Percentiles rank a stretch among this genome's conserved stretches.
Evolutionary conservation across 2,113 vertebrate genomes (phyloP).

Genomic region (Psettodes erumei): DNA sequence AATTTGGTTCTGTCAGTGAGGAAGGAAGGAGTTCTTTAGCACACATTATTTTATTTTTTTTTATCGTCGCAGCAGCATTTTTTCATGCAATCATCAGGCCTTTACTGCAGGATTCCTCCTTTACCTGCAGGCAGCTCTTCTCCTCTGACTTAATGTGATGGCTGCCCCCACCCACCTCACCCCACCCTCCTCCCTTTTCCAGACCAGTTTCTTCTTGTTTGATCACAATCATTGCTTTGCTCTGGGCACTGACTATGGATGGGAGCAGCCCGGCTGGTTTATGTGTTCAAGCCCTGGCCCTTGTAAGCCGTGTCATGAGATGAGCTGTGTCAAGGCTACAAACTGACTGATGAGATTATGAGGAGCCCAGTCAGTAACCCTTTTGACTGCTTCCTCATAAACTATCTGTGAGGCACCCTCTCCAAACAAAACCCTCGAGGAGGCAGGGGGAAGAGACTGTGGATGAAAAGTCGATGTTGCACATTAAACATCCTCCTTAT

Average conservation of each 20-base stretch:
- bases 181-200: background rate
- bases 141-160: background rate
- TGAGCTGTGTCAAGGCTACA: conserved; percentile 14
- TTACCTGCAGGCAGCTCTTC: conserved; percentile 24
- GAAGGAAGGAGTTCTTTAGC: no score
- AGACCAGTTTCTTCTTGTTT: conserved; percentile 63
- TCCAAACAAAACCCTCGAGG: background rate
- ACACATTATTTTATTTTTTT: no score
- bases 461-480: background rate
- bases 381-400: conserved; percentile 2
- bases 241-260: conserved; percentile 30
- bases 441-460: background rate
- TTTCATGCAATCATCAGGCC: background rate
- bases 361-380: no score
- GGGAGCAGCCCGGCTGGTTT: conserved; percentile 13
- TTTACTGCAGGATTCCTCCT: conserved; percentile 38
- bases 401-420: background rate
- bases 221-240: conserved; percentile 37
- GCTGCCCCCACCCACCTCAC: background rate
- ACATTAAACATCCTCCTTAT: conserved; percentile 1
- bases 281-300: background rate
- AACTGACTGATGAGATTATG: conserved; percentile 46
- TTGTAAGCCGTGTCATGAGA: conserved; percentile 52
- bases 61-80: background rate
- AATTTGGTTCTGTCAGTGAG: background rate